Base-by-base conservation (phyloP, 2,888 invertebrate species). In the Frankliniella fusca region DNA sequence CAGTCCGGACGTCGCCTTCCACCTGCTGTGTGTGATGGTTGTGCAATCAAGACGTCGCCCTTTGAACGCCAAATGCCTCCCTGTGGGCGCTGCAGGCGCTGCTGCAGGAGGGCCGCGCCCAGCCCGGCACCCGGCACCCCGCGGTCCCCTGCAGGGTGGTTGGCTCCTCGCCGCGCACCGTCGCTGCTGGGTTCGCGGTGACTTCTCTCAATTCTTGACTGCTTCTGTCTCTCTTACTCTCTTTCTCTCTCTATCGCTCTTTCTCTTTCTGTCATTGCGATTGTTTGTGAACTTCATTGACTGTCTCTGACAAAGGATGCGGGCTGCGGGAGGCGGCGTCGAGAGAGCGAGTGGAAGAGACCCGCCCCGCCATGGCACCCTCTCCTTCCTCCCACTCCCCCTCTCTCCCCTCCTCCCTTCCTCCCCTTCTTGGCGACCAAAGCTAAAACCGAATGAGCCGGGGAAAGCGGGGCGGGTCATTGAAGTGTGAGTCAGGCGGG, bases 281-380 rank as follows among this genome's bases (percentile, higher is more conserved):
- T 76, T 76, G 70, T 76, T 76, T 76, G 70, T 76, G 70, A 76
- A 76, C 70, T 76, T 76, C 70, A 76, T 76, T 76, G 70, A 76
- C 70, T 76, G 70, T 76, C 70, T 76, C 70, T 27, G 23, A 27
- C 70, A 76, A 76, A 76, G 70, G 70, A n/a, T 27, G 70, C 70
- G 70, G 70, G 70, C 27, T 61, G 54, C 54, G 54, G 18, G 54
- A 54, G 54, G 54, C 54, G 54, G 18, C 15, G 61, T 11, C 11
- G 61, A 61, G 61, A 61, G 61, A 15, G 61, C 10, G 70, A 27
- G 70, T 70, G 70, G 11, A 27, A n/a, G 70, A 23, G 70, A n/a
- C n/a, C n/a, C n/a, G n/a, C n/a, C n/a, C n/a, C n/a, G n/a, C 38
- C 38, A 5, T 38, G 38, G 38, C 38, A 38, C 38, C 38, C 38